Evolutionary conservation across 2,113 vertebrate species (phyloP).

Genomic region (Odontophorus gujanensis): DNA sequence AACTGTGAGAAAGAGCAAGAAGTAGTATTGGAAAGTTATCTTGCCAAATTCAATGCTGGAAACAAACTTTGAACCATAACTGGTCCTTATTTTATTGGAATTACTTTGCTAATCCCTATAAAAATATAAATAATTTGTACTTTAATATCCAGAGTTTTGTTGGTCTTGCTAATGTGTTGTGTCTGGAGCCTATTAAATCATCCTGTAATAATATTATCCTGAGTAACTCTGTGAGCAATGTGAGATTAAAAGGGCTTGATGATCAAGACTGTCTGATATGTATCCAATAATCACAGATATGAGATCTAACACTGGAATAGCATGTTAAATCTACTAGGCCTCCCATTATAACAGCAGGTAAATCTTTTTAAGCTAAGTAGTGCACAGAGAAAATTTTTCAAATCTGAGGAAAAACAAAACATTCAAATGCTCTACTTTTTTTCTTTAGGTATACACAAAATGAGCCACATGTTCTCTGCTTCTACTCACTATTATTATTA

Average conservation of each 20-base stretch:
- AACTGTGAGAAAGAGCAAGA: background rate
- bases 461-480: background rate
- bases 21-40: background rate
- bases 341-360: slow-evolving; percentile 55
- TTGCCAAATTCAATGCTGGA: background rate
- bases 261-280: slow-evolving; percentile 67
- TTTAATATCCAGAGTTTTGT: slow-evolving; percentile 18
- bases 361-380: background rate
- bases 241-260: slow-evolving; percentile 48
- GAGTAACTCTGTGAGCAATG: slow-evolving; percentile 43
- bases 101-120: background rate
- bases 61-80: background rate
- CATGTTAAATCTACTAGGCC: slow-evolving; percentile 55
- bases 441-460: background rate
- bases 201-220: slow-evolving; percentile 24
- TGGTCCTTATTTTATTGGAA: background rate
- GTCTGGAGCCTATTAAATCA: slow-evolving; percentile 38
- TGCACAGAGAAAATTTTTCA: background rate
- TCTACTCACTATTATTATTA: background rate
- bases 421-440: slow-evolving; percentile 35
- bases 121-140: background rate
- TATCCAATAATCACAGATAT: slow-evolving; percentile 65
- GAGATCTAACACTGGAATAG: slow-evolving; percentile 31
- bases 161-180: slow-evolving; percentile 23
- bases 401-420: slow-evolving; percentile 47